Percentiles rank a stretch among this genome's conserved stretches.
These are phyloP conservation scores for Scaptodrosophila lebanonensis DNA, from an alignment of 1,140 invertebrate species.

Conservation along the genomic window DNA sequence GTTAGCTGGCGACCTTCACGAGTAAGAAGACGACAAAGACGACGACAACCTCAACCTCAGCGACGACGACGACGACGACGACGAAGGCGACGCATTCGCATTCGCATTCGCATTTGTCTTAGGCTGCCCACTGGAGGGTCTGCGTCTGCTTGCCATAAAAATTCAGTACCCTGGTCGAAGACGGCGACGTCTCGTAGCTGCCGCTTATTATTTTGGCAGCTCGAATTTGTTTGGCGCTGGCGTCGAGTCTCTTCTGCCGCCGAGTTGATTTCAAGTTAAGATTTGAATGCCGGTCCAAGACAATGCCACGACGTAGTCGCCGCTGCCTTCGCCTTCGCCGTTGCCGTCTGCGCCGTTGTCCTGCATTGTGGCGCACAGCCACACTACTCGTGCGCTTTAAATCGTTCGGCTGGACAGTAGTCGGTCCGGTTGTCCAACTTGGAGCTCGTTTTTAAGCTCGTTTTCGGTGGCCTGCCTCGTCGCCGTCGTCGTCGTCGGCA, in stretches of 20 bases:
- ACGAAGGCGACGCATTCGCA: slow-evolving; percentile 40
- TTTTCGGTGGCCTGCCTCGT: slow-evolving; percentile 39
- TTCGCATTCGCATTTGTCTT: slow-evolving; percentile 2
- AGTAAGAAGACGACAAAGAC: slow-evolving; percentile 6
- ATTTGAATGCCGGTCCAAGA: slow-evolving; percentile 71
- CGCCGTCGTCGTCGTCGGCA: slow-evolving; percentile 36
- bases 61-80: slow-evolving; percentile 2
- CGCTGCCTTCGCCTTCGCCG: slow-evolving; percentile 31
- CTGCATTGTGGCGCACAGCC: slow-evolving; percentile 31
- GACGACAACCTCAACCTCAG: slow-evolving; percentile 2
- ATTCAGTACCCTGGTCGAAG: slow-evolving; percentile 1
- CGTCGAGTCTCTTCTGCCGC: slow-evolving; percentile 12
- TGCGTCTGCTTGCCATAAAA: slow-evolving; percentile 32
- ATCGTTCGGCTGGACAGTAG: slow-evolving; percentile 25
- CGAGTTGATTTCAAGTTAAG: slow-evolving; percentile 73
- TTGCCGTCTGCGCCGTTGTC: background rate
- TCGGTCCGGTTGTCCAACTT: background rate
- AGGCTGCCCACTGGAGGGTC: slow-evolving; percentile 27
- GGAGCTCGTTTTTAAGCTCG: background rate
- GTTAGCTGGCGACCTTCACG: slow-evolving; percentile 45
- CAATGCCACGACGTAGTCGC: slow-evolving; percentile 50
- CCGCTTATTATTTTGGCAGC: slow-evolving; percentile 71
- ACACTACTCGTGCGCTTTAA: slow-evolving; percentile 16
- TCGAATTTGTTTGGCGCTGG: slow-evolving; percentile 69
- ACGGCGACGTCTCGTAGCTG: background rate